Conservation (phyloP, 2,888 invertebrate genomes). For the Lepeophtheirus nordmannii region DNA sequence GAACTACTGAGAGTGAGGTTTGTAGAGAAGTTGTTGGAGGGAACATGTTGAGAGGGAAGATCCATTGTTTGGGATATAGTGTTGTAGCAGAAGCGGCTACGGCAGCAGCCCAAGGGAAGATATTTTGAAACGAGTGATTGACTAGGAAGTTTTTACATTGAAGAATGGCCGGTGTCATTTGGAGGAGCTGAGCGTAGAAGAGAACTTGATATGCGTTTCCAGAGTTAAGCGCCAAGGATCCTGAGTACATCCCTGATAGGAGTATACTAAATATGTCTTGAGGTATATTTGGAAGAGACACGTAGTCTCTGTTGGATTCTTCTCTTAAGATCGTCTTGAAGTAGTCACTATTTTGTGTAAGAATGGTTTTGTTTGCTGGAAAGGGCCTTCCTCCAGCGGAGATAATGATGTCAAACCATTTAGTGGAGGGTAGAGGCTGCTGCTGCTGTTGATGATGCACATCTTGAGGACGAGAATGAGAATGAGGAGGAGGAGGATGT, state of each 20-base stretch:
- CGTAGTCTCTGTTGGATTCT: slow-evolving; percentile 33
- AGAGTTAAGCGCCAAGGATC: slow-evolving; percentile 49
- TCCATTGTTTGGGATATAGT: no score
- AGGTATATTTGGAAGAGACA: slow-evolving; percentile 29
- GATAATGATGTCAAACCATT: slow-evolving; percentile 44
- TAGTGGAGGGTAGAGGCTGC: background rate
- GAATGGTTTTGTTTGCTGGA: slow-evolving; percentile 48
- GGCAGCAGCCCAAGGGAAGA: no score
- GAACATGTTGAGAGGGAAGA: no score
- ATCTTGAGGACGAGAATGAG: no score
- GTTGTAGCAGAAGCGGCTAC: no score
- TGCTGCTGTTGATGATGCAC: no score
- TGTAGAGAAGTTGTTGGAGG: no score
- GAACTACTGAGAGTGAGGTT: no score
- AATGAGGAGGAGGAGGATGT: no score
- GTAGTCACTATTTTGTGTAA: slow-evolving; percentile 54
- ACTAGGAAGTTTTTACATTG: slow-evolving; percentile 34
- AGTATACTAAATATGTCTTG: slow-evolving; percentile 46
- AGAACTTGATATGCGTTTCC: slow-evolving; percentile 48
- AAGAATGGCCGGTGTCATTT: slow-evolving; percentile 53
- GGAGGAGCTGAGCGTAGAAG: slow-evolving; percentile 52
- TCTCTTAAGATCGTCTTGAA: slow-evolving; percentile 34
- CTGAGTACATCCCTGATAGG: slow-evolving; percentile 58
- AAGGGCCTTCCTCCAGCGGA: slow-evolving; percentile 44
- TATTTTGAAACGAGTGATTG: background rate